Conservation (phyloP, 1,140 invertebrate species). For the Drosophila elegans region DNA sequence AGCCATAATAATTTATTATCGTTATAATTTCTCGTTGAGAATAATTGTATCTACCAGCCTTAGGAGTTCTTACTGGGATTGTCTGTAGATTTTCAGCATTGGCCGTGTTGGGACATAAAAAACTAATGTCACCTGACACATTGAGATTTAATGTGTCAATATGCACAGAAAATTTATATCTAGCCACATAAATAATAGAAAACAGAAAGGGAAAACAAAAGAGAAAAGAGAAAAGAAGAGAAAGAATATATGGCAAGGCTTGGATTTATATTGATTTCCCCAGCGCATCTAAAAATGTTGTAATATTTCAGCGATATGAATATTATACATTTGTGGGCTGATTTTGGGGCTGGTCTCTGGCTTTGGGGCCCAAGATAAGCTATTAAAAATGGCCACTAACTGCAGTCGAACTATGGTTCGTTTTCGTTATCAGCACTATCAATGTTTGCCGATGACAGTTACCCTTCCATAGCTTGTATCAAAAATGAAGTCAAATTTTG, state of each 20-base stretch:
- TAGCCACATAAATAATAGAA: slow-evolving; percentile 37
- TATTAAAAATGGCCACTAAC: slow-evolving; percentile 79
- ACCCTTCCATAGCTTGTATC: slow-evolving; percentile 54
- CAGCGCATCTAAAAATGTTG: slow-evolving; percentile 15
- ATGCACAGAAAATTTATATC: slow-evolving; percentile 79
- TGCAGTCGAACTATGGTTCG: slow-evolving; percentile 43
- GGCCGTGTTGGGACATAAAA: slow-evolving; percentile 55
- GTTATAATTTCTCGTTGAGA: slow-evolving; percentile 19
- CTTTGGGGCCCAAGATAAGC: slow-evolving; percentile 58
- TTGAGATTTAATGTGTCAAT: slow-evolving; percentile 84
- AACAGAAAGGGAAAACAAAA: slow-evolving; percentile 13
- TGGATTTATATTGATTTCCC: slow-evolving; percentile 58
- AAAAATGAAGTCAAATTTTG: slow-evolving; percentile 70
- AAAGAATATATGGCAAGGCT: slow-evolving; percentile 46
- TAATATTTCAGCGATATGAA: slow-evolving; percentile 22
- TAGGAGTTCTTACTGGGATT: slow-evolving; percentile 38
- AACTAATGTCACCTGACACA: slow-evolving; percentile 83
- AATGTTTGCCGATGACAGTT: slow-evolving; percentile 74
- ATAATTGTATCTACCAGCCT: slow-evolving; percentile 18
- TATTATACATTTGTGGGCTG: slow-evolving; percentile 32
- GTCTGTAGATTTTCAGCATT: slow-evolving; percentile 50
- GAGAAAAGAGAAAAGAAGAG: slow-evolving; percentile 13
- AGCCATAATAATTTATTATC: slow-evolving; percentile 25
- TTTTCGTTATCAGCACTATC: slow-evolving; percentile 70
- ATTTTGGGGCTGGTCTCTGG: slow-evolving; percentile 33